phyloP scores from a whole-genome alignment of 2,888 invertebrate genomes.

The Phymatocera aterrima region DNA sequence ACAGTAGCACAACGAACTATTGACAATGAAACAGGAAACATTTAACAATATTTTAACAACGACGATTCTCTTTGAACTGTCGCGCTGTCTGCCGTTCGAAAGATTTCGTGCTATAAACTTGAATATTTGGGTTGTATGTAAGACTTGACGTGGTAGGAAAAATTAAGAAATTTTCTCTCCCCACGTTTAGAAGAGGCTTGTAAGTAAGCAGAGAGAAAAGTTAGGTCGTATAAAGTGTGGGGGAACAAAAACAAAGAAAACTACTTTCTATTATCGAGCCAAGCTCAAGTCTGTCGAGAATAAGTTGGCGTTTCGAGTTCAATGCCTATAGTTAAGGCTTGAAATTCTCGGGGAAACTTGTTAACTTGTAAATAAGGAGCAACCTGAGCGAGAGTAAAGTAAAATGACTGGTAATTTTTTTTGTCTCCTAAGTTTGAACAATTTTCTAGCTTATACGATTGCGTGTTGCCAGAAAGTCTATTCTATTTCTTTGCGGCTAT shows the following conservation, averaged over 20 bases:
- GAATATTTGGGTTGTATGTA: too few relatives aligned
- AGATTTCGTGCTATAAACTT: too few relatives aligned
- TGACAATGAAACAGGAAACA: too few relatives aligned
- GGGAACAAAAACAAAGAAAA: too few relatives aligned
- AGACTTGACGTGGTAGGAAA: too few relatives aligned
- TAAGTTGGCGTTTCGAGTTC: slow-evolving; percentile 4
- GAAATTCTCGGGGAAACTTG: slow-evolving; percentile 39
- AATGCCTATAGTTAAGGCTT: neutral
- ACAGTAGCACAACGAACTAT: neutral
- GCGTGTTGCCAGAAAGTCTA: neutral
- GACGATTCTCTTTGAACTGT: too few relatives aligned
- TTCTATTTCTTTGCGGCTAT: neutral
- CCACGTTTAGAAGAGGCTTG: neutral
- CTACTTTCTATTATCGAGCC: slow-evolving; percentile 37
- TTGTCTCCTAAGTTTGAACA: neutral
- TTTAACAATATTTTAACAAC: too few relatives aligned
- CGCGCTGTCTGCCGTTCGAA: too few relatives aligned
- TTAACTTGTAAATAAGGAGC: slow-evolving; percentile 40
- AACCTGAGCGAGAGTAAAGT: neutral
- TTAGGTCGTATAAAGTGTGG: slow-evolving; percentile 4
- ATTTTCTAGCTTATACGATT: slow-evolving; percentile 23
- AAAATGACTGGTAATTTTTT: slow-evolving; percentile 7
- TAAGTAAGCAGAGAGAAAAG: neutral
- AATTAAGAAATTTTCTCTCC: neutral
- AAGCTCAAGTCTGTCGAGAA: slow-evolving; percentile 3